Percentiles rank a stretch among this genome's conserved stretches.
These are phyloP conservation scores for Neria commutata DNA, from an alignment of 2,888 invertebrate species.

Conservation along the genomic window DNA sequence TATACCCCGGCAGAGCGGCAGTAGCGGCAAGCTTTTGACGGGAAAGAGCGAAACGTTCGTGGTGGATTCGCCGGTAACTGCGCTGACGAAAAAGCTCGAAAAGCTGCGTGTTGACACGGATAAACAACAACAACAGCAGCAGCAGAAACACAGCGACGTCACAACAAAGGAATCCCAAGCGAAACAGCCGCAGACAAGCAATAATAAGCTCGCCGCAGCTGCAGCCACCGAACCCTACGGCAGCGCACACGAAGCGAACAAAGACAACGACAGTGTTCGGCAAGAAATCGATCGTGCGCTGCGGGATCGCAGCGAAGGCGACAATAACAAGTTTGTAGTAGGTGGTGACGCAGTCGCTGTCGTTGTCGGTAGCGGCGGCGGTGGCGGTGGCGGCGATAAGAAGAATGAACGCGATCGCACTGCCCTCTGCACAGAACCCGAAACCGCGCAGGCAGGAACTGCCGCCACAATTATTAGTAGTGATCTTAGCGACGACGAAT, in stretches of 20 bases:
- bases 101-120: constrained; percentile 42
- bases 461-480: constrained; percentile 38
- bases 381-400: constrained; percentile 16
- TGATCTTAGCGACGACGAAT: constrained; percentile 47
- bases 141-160: constrained; percentile 14
- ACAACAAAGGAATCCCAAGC: constrained; percentile 24
- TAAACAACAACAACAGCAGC: constrained; percentile 4
- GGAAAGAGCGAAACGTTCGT: constrained; percentile 21
- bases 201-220: constrained; percentile 10
- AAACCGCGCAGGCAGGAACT: constrained; percentile 38
- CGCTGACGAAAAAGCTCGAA: constrained; percentile 51
- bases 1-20: constrained; percentile 54
- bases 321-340: not conserved
- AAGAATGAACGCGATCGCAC: constrained; percentile 13
- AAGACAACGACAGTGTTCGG: constrained; percentile 9
- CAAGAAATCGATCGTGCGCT: constrained; percentile 13
- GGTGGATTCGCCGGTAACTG: constrained; percentile 53
- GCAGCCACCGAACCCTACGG: constrained; percentile 14
- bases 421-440: constrained; percentile 31
- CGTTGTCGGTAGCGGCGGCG: not conserved
- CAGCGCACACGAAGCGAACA: not conserved
- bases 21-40: constrained; percentile 30
- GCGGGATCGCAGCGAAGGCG: no score
- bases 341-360: constrained; percentile 15
- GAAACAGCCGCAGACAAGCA: constrained; percentile 31